Conservation (phyloP, 2,113 vertebrate genomes). For the Tauraco erythrolophus region DNA sequence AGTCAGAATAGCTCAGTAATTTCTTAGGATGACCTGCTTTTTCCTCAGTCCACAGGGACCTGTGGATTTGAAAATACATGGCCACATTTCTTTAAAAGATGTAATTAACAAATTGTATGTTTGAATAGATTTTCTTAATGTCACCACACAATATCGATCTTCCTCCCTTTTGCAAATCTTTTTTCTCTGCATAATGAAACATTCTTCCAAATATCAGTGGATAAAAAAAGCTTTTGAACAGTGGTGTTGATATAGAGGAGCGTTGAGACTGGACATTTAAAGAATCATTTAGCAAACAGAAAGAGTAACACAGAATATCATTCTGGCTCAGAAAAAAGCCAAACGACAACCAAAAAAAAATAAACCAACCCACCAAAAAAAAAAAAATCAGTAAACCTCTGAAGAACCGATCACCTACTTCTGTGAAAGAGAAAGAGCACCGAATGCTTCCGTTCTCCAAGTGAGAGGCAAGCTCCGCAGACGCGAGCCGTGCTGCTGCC, state of each 20-base stretch:
- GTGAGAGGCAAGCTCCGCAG: not conserved
- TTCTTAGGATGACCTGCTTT: not conserved
- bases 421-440: not conserved
- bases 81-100: not conserved
- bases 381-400: no score
- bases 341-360: no score
- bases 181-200: not conserved
- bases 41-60: not conserved
- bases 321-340: not conserved
- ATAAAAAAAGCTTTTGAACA: not conserved
- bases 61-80: not conserved
- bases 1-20: not conserved
- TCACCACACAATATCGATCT: not conserved
- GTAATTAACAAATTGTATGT: not conserved
- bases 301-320: not conserved
- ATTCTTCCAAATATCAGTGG: not conserved
- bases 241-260: not conserved
- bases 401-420: not conserved
- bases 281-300: not conserved
- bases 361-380: not conserved
- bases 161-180: not conserved
- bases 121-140: not conserved
- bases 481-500: not conserved
- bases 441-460: rapidly evolving
- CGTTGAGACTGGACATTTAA: not conserved